Evolutionary conservation across 92 coral and sea anemone genomes (phyloP).

Genomic region (Parazoanthus atlanticus): DNA sequence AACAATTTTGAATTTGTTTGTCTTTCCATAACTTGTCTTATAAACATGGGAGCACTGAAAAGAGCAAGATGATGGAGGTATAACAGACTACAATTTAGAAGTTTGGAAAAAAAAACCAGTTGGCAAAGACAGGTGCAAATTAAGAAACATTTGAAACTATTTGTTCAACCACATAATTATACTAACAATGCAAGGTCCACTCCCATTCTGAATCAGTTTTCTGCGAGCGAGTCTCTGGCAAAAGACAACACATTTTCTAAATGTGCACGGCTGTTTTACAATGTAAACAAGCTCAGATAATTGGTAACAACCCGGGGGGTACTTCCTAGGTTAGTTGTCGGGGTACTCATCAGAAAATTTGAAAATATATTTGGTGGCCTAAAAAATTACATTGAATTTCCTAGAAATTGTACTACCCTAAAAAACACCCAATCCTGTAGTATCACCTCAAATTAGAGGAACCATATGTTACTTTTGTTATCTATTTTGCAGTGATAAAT

Average conservation of each 20-base stretch:
- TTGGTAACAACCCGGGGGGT: not conserved
- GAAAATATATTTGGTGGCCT: no score
- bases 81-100: no score
- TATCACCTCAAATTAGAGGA: no score
- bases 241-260: constrained; percentile 13
- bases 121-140: not conserved
- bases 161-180: not conserved
- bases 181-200: constrained; percentile 20
- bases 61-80: not conserved
- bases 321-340: no score
- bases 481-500: no score
- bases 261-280: not conserved
- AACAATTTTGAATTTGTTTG: not conserved
- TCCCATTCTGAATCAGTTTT: not conserved
- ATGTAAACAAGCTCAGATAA: no score
- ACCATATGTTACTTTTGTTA: no score
- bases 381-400: no score
- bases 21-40: constrained; percentile 10
- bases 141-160: not conserved
- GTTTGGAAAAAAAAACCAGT: no score
- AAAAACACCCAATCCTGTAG: no score
- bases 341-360: no score
- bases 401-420: no score
- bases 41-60: not conserved
- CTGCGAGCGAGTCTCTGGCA: constrained; percentile 6